Evolutionary conservation across 2,888 invertebrate species (phyloP), one percentile per base, ranked within the genome.

Genomic region (Pelosia muscerda): DNA sequence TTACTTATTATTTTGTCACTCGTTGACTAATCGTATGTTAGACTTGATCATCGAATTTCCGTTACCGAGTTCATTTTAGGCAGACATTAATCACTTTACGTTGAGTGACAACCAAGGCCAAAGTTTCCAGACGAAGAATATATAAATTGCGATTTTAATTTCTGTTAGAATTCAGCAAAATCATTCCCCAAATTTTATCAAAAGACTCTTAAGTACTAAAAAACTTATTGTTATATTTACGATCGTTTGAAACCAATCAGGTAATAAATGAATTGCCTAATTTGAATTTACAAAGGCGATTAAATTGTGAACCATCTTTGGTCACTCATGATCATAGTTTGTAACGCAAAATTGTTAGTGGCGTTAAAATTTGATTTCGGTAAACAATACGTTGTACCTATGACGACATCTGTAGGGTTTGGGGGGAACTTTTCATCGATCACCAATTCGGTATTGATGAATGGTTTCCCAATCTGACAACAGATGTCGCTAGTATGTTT

Each of bases 1-100:
- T 38, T 25, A 59, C 28, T 59, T 23, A 4, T 25, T 19, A 34
- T 34, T 34, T 49, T 9, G n/a, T 49, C 49, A 42, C 15, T 42
- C 42, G 42, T 19, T 19, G 49, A 59, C 23, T 23, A 23, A 38
- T 59, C 38, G 23, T 25, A 59, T 3, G 38, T 38, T 38, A 38
- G 38, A 38, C 38, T 38, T 25, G 38, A 38, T 38, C 25, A 59
- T 59, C 25, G 59, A 19, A 59, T 38, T 25, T 59, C 59, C 59
- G 38, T 38, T 25, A 59, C 25, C 19, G 25, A 59, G 38, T 59
- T 38, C 25, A 38, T 38, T 8, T 38, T 10, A 38, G 38, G 23
- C 34, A 38, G 38, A 38, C 59, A 59, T 59, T 38, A 59, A 59
- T 59, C 59, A 59, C 38, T 59, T 34, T 31, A 59, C 59, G 59